These are phyloP conservation scores for Edolisoma coerulescens DNA, from an alignment of 2,113 vertebrate species.

Conservation along the genomic window DNA sequence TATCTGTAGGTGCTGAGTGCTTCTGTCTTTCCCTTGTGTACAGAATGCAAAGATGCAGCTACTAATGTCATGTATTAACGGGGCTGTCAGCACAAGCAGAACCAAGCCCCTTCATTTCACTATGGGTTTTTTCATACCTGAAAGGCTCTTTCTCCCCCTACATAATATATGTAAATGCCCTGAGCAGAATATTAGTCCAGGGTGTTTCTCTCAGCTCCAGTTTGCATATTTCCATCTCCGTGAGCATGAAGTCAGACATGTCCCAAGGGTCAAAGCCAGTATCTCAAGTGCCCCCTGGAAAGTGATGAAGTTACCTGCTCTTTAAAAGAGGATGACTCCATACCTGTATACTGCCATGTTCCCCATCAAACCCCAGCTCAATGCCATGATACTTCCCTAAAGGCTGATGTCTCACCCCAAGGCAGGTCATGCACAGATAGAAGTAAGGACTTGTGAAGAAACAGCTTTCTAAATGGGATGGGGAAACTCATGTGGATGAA, in stretches of 20 bases:
- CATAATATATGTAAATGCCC: background rate
- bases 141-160: background rate
- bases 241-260: background rate
- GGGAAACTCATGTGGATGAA: background rate
- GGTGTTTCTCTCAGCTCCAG: background rate
- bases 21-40: background rate
- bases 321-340: background rate
- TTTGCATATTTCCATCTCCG: background rate
- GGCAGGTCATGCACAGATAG: background rate
- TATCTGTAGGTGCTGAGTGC: background rate
- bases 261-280: background rate
- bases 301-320: background rate
- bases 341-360: background rate
- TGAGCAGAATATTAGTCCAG: background rate
- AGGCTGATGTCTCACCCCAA: background rate
- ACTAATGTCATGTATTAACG: background rate
- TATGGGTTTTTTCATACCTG: fast-evolving
- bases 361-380: background rate
- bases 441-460: background rate
- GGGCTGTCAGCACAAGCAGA: background rate
- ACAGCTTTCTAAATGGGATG: background rate
- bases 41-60: background rate
- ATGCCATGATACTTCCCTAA: background rate
- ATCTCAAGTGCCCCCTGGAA: background rate
- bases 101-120: background rate